Evolutionary conservation across 2,797 vertebrate genomes (phyloP).

Genomic region (Cossypha heuglini): DNA sequence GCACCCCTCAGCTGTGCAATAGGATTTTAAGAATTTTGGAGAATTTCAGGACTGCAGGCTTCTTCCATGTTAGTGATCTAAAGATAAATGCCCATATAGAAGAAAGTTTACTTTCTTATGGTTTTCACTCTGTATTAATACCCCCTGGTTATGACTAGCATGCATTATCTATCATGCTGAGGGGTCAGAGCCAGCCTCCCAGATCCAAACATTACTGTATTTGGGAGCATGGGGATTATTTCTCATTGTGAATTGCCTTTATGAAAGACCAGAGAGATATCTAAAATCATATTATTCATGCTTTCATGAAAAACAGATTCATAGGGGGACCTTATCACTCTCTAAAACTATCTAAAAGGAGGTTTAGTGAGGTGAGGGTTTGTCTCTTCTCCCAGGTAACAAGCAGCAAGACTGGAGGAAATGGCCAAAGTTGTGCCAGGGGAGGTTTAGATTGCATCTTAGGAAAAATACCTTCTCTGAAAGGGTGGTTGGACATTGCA

Average conservation of each 20-base stretch:
- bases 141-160: neutral
- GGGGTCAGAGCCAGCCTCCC: neutral
- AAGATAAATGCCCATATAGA: neutral
- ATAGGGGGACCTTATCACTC: neutral
- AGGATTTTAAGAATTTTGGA: neutral
- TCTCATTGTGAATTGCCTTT: neutral
- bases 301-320: neutral
- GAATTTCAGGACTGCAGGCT: neutral
- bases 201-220: neutral
- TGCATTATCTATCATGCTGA: rapidly evolving
- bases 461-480: neutral
- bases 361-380: neutral
- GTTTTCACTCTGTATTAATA: neutral
- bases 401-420: neutral
- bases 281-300: neutral
- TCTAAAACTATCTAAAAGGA: neutral
- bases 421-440: neutral
- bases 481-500: neutral
- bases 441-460: neutral
- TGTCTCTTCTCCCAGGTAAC: neutral
- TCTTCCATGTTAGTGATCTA: neutral
- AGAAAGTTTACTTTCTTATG: neutral
- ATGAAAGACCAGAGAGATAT: neutral
- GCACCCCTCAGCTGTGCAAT: neutral
- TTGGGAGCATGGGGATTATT: neutral